Evolutionary conservation across 2,888 invertebrate genomes (phyloP), one percentile per base, ranked within the genome.

Genomic region (Lepidochitona cinerea): DNA sequence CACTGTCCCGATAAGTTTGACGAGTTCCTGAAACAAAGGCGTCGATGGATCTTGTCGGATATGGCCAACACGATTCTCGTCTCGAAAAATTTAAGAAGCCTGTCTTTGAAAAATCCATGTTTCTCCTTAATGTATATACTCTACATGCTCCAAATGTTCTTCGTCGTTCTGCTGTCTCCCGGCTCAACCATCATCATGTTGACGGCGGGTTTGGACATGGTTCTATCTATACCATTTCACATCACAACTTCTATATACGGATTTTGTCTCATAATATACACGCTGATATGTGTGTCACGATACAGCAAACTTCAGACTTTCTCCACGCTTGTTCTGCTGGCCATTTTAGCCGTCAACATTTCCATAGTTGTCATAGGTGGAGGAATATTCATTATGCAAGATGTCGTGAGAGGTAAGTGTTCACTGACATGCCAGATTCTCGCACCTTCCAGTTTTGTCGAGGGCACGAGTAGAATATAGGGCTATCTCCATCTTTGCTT

Each of bases 21-120:
- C 12, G 84, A 84, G 68, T 84, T 84, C 67, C 78, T 84, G 75
- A 83, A 81, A 49, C 83, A 83, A 67, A 59, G 84, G 14, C 74
- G 83, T 18, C 75, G 83, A 5, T 84, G 84, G 84, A 76, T 84
- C 26, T 71, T 84, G 23, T 84, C 84, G 0, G 83, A 83, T 72
- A 79, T 82, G 37, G 81, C 82, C 59, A 84, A 84, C 70, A 79
- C 80, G 2, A 52, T 81, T 9, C 75, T 84, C 12, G 81, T 83
- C 14, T 74, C 80, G 37, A 71, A 68, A 32, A 83, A 83, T 71
- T 54, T 83, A 9, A 65, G 72, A 29, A 71, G 69, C 9, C 70
- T 81, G 32, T 68, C 75, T 9, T 75, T 71, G 18, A 72, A 68
- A 3, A 84, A 83, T 49, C 76, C 77, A 33, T 77, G 78, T 26